Conservation (phyloP, 2,888 invertebrate genomes). For the Pelosia muscerda region DNA sequence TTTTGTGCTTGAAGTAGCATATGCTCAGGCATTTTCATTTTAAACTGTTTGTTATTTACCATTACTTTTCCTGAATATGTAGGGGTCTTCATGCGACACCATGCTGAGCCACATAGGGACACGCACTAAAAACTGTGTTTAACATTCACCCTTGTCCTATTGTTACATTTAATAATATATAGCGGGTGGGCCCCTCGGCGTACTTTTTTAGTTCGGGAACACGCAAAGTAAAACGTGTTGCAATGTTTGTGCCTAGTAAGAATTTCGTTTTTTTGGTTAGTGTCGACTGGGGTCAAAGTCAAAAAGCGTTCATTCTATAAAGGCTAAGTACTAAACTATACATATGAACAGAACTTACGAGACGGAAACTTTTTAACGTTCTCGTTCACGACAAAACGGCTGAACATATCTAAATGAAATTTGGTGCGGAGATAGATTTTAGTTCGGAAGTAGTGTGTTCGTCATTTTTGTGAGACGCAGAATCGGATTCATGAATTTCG, state of each 20-base stretch:
- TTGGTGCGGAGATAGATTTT: neutral
- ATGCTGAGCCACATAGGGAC: slow-evolving; percentile 5
- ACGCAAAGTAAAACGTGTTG: neutral
- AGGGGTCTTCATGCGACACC: neutral
- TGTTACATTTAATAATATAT: slow-evolving; percentile 58
- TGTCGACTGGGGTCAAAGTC: neutral
- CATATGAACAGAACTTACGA: neutral
- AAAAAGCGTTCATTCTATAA: too few species aligned
- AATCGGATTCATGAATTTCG: too few species aligned
- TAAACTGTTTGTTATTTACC: neutral
- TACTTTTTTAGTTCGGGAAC: neutral
- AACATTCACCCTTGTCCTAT: slow-evolving; percentile 56
- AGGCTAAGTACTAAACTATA: too few species aligned
- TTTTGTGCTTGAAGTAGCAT: neutral
- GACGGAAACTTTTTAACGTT: neutral
- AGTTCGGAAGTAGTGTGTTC: neutral
- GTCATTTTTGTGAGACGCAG: neutral
- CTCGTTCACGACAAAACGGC: neutral
- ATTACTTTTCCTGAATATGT: neutral
- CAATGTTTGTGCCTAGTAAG: neutral
- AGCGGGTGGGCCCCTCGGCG: neutral
- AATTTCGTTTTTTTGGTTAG: neutral
- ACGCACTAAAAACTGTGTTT: slow-evolving; percentile 39
- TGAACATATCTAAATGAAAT: too few species aligned
- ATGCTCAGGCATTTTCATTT: neutral